Base-by-base conservation (phyloP, 2,888 invertebrate genomes). In the Nudaria mundana region DNA sequence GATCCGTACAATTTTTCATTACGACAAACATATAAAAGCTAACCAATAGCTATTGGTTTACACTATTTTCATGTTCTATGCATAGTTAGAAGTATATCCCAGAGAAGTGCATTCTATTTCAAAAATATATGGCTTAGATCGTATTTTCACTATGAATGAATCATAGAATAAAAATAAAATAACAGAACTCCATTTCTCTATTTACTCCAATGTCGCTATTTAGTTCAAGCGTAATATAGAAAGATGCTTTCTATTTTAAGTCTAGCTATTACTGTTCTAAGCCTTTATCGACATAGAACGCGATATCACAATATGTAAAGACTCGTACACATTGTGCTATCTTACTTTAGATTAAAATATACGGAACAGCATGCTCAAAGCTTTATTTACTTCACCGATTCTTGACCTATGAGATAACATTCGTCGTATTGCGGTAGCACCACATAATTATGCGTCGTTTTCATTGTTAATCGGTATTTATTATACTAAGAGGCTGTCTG, bases 401-500 rank as follows among this genome's bases (percentile, higher is more conserved):
- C 30, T 44, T 53, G 62, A 62, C 59, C 64, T 59, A 52, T 50
- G 40, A 45, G 59, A 59, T 61, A 67, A 66, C 48, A 42, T 37
- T 36, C 52, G 30, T 43, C 38, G 29, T 52, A 52, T 68, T 74
- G 69, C 52, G 70, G 70, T 67, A 70, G 71, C 68, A 62, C 58
- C 23, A 36, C 36, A 28, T 41, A 37, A 52, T 56, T 56, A 54
- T 66, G 61, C 63, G 63, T 56, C 51, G 46, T 54, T 58, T 55
- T 53, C 45, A 56, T 46, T 51, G 44, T 52, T 58, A 56, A 54
- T 62, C 40, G 38, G 25, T 25, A 14, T 43, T 42, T 46, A 40
- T 30, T 48, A 41, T 43, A 49, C 40, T 34, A 44, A 48, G 24
- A 28, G n/a, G 14, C 25, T 30, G 30, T 40, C 13, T 10, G 33